Evolutionary conservation across 2,888 invertebrate species (phyloP).

Genomic region (Sesia bembeciformis): DNA sequence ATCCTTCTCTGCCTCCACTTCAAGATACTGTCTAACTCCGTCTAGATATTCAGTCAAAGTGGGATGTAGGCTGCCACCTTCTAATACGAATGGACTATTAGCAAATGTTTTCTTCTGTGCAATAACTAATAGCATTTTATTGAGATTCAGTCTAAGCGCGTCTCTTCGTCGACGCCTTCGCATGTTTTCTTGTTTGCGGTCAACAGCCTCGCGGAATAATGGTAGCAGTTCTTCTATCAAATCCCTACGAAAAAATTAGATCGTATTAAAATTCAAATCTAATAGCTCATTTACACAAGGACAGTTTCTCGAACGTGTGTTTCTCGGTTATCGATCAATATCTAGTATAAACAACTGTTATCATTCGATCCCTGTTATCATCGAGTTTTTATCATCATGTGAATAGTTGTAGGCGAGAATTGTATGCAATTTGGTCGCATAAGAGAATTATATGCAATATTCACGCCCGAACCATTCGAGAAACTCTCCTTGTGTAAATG

Average conservation of each 20-base stretch:
- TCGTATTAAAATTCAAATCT: neutral
- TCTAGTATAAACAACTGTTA: too few species aligned
- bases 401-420: too few species aligned
- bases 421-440: too few species aligned
- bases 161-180: slow-evolving; percentile 92
- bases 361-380: too few species aligned
- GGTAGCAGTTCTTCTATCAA: slow-evolving; percentile 95
- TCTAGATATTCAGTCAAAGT: slow-evolving; percentile 96
- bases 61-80: slow-evolving; percentile 88
- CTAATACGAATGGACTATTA: slow-evolving; percentile 87
- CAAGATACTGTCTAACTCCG: slow-evolving; percentile 91
- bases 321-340: too few species aligned
- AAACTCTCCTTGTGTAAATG: too few species aligned
- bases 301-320: too few species aligned
- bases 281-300: too few species aligned
- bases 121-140: slow-evolving; percentile 92
- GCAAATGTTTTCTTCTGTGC: slow-evolving; percentile 94
- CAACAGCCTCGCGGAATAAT: slow-evolving; percentile 95
- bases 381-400: too few species aligned
- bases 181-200: slow-evolving; percentile 98
- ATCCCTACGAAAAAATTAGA: slow-evolving; percentile 77
- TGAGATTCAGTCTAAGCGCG: slow-evolving; percentile 91
- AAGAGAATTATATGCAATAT: too few species aligned
- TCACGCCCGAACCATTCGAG: too few species aligned
- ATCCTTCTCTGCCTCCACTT: slow-evolving; percentile 95